Conservation (phyloP, 2,888 invertebrate species). For the Drosophila recens region DNA sequence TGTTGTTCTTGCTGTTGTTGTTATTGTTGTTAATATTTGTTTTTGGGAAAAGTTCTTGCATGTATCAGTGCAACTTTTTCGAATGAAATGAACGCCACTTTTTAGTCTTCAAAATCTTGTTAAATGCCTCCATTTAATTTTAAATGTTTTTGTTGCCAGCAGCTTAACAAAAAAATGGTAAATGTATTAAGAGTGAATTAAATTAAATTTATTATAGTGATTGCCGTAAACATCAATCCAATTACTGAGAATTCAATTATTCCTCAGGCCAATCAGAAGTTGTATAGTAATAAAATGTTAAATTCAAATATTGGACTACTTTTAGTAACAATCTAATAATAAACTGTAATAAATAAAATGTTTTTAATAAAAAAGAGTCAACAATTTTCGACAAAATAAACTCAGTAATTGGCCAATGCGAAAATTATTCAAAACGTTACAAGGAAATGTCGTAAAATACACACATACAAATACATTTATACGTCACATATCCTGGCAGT, state of each 20-base stretch:
- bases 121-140: constrained; percentile 21
- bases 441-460: constrained; percentile 14
- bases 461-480: constrained; percentile 4
- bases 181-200: neutral
- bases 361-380: neutral
- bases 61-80: constrained; percentile 24
- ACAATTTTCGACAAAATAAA: constrained; percentile 29
- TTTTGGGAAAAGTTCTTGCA: constrained; percentile 38
- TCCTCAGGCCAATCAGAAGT: neutral
- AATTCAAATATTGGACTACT: neutral
- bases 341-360: constrained; percentile 8
- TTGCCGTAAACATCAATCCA: neutral
- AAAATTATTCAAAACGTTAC: constrained; percentile 21
- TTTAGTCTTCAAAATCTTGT: constrained; percentile 16
- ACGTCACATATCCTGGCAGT: neutral
- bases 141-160: neutral
- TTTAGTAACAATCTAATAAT: neutral
- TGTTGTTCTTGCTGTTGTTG: constrained; percentile 14
- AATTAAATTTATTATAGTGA: neutral
- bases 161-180: neutral
- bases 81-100: constrained; percentile 18
- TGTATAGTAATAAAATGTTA: neutral
- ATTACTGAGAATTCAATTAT: neutral
- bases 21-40: constrained; percentile 32
- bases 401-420: constrained; percentile 50